Conservation (phyloP, 2,797 vertebrate species). For the Oreochromis mossambicus region DNA sequence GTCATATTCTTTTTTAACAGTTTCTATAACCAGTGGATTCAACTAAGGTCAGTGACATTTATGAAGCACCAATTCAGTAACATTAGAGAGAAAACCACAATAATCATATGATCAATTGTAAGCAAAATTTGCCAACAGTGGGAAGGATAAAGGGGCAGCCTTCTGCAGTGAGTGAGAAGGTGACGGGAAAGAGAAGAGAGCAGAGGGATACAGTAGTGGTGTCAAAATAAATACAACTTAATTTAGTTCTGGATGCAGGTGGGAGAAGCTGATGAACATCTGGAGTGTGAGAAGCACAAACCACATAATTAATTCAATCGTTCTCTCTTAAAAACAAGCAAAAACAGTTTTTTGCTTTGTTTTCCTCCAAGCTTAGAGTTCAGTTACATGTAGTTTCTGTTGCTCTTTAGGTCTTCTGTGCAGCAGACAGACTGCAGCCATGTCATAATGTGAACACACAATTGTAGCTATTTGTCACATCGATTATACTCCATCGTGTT, state of each 20-base stretch:
- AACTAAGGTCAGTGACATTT: not conserved
- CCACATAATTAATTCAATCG: not conserved
- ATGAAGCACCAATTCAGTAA: not conserved
- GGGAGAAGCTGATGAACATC: not conserved
- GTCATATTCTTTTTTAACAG: not conserved
- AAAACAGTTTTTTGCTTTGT: not conserved
- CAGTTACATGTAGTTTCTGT: not conserved
- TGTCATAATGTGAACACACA: not conserved
- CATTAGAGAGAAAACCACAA: not conserved
- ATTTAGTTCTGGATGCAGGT: not conserved
- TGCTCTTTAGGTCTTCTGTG: not conserved
- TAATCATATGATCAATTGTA: not conserved
- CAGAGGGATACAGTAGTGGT: not conserved
- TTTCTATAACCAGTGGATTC: not conserved
- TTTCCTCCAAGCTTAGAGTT: not conserved
- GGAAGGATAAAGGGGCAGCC: not conserved
- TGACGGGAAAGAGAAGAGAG: not conserved
- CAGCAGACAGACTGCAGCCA: not conserved
- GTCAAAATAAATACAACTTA: not conserved
- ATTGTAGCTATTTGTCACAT: not conserved
- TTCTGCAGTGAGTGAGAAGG: not conserved
- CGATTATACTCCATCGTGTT: not conserved
- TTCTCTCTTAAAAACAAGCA: not conserved
- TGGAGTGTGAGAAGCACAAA: not conserved
- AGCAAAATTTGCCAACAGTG: not conserved